Evolutionary conservation across 2,888 invertebrate species (phyloP).

Genomic region (Buathra laborator): DNA sequence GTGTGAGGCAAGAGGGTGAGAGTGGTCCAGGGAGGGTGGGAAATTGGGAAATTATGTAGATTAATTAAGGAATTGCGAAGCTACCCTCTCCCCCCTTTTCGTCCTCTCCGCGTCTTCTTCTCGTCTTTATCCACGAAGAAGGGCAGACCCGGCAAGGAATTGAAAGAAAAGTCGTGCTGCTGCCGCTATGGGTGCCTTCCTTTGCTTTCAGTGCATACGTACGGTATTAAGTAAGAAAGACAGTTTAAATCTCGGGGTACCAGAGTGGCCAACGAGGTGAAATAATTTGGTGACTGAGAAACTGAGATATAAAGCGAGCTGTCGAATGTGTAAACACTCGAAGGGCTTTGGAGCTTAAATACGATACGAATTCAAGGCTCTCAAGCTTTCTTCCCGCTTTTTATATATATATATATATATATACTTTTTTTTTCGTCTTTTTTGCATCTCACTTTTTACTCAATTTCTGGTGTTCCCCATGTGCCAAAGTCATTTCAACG

Average conservation of each 20-base stretch:
- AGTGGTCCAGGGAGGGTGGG: constrained; percentile 65
- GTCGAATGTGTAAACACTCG: constrained; percentile 16
- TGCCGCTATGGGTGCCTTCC: not conserved
- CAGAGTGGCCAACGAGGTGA: constrained; percentile 32
- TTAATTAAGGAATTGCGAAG: constrained; percentile 76
- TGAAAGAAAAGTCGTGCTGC: constrained; percentile 44
- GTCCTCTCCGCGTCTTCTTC: constrained; percentile 45
- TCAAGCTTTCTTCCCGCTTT: not conserved
- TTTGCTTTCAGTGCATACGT: constrained; percentile 42
- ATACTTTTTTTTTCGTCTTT: not conserved
- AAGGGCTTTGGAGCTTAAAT: not conserved
- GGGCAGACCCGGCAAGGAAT: constrained; percentile 56
- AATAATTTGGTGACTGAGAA: constrained; percentile 42
- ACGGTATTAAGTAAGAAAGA: constrained; percentile 37
- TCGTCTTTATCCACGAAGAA: constrained; percentile 40
- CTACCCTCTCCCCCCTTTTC: constrained; percentile 42
- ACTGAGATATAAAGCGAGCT: not conserved
- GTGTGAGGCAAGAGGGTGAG: constrained; percentile 68
- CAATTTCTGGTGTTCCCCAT: constrained; percentile 5
- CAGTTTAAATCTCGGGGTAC: constrained; percentile 28
- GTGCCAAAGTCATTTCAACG: constrained; percentile 12
- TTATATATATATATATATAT: not conserved
- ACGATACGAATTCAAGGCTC: constrained; percentile 9
- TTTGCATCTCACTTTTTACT: not conserved
- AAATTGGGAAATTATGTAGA: constrained; percentile 78